Conservation (phyloP, 1,140 invertebrate species). For the Samia ricini region DNA sequence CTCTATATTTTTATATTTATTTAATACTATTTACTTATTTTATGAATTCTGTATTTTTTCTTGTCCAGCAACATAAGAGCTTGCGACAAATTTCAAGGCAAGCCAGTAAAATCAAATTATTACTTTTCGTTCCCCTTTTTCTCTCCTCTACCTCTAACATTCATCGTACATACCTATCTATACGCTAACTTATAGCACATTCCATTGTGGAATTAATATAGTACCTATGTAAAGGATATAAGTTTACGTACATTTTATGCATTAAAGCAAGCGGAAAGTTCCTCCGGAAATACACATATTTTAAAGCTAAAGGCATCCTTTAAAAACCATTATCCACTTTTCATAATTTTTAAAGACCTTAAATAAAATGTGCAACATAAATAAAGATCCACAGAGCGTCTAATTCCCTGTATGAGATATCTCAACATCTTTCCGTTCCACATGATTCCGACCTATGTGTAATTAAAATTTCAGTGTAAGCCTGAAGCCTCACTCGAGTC, state of each 20-base stretch:
- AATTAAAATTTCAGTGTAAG: slow-evolving; percentile 71
- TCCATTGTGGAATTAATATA: no score
- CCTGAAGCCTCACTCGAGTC: slow-evolving; percentile 42
- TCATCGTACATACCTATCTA: no score
- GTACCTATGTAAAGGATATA: not conserved
- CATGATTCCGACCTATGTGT: slow-evolving; percentile 12
- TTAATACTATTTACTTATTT: no score
- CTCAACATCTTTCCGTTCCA: not conserved
- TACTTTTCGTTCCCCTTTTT: no score
- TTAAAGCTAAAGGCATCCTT: not conserved
- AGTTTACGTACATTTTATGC: not conserved
- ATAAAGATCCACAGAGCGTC: not conserved
- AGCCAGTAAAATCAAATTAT: no score
- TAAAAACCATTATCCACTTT: not conserved
- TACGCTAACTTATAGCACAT: no score
- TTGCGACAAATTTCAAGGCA: no score
- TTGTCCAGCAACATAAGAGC: no score
- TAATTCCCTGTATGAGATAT: not conserved
- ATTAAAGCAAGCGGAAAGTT: not conserved
- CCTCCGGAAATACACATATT: not conserved
- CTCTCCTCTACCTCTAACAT: no score
- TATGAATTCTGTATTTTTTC: no score
- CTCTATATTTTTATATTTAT: no score
- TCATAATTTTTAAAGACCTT: not conserved
- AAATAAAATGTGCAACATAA: not conserved